Evolutionary conservation across 2,888 invertebrate species (phyloP).

Genomic region (Girardia tigrina): DNA sequence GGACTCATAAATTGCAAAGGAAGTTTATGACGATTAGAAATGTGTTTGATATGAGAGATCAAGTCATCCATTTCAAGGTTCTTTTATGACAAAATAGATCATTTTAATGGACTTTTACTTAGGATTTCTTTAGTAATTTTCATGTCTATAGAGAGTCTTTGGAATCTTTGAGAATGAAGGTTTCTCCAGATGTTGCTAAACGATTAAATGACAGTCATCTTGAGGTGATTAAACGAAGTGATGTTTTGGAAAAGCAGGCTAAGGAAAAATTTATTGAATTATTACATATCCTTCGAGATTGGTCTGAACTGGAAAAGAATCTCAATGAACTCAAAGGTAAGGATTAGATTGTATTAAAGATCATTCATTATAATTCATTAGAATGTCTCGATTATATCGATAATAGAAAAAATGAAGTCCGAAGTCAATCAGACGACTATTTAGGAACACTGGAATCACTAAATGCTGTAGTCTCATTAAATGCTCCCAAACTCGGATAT

Average conservation of each 20-base stretch:
- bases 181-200: not conserved
- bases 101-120: not conserved
- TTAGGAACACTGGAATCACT: not conserved
- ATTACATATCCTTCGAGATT: not conserved
- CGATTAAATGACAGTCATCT: not conserved
- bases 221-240: not conserved
- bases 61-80: not conserved
- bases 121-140: slow-evolving; percentile 3
- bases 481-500: not conserved
- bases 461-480: not conserved
- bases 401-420: not conserved
- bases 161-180: not conserved
- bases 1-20: not conserved
- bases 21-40: not conserved
- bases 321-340: not conserved
- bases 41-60: not conserved
- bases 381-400: too few relatives aligned
- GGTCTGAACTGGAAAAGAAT: not conserved
- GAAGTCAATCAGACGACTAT: not conserved
- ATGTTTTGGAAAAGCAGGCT: not conserved
- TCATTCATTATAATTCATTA: too few relatives aligned
- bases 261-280: not conserved
- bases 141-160: not conserved
- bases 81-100: not conserved
- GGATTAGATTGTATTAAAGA: too few relatives aligned